A percentile compares a stretch with the other conserved stretches of the same genome.
phyloP scores from a whole-genome alignment of 2,113 vertebrate genomes.

The Turnix velox region DNA sequence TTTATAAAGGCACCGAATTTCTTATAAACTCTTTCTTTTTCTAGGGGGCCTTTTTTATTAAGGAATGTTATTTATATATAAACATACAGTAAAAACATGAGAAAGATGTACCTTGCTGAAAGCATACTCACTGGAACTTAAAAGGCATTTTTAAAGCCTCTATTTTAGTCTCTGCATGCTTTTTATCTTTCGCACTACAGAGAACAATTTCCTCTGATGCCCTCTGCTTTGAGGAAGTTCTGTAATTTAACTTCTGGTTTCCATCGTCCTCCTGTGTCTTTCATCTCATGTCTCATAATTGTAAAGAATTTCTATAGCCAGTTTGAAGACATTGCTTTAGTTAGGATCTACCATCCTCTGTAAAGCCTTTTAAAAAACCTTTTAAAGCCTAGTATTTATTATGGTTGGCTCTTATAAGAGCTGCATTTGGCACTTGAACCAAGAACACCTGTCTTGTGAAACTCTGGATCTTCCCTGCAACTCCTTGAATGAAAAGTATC shows the following conservation, averaged over 20 bases:
- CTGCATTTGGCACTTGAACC: not conserved
- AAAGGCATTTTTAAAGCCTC: constrained; percentile 18
- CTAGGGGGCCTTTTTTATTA: not conserved
- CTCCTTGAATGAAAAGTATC: not conserved
- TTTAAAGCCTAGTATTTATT: not conserved
- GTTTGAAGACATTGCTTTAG: not conserved
- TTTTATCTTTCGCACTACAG: constrained; percentile 26
- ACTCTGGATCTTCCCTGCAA: not conserved
- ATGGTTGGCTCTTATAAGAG: not conserved
- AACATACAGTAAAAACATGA: not conserved
- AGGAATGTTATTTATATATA: not conserved
- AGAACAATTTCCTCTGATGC: constrained; percentile 41
- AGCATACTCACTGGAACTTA: not conserved
- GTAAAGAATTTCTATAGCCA: constrained; percentile 14
- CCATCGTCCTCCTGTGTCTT: not conserved
- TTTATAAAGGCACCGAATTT: not conserved
- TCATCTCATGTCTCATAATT: constrained; percentile 20
- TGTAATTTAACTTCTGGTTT: constrained; percentile 45
- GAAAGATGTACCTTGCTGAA: not conserved
- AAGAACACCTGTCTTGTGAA: not conserved
- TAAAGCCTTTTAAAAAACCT: not conserved
- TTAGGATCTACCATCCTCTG: not conserved
- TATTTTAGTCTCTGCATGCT: not conserved
- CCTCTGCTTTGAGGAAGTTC: constrained; percentile 35
- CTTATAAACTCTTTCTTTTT: not conserved